Evolutionary conservation across 92 coral and sea anemone genomes (phyloP), one percentile per base, ranked within the genome.

Genomic region (Heliopora coerulea): DNA sequence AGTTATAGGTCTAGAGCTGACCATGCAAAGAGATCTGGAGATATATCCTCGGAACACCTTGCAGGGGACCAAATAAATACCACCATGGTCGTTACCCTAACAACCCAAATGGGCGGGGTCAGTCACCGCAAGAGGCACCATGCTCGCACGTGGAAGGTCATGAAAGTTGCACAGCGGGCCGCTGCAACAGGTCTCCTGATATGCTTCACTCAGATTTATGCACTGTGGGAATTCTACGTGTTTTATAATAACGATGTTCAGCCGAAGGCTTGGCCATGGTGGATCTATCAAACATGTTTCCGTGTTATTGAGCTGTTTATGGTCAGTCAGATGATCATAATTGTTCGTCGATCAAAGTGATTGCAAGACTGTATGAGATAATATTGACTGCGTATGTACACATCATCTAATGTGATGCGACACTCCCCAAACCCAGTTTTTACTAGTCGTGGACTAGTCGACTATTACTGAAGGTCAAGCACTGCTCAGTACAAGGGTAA

Each of bases 221-320:
- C 58, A n/a, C 74, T 67, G 27, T 67, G 74, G 74, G 74, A 67
- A 59, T 67, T 67, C n/a, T 67, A 28, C 14, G 74, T 30, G 21
- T 67, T 67, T 41, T 67, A 67, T 23, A 67, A 44, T 21, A 31
- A 67, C 4, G 40, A 48, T 48, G 42, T 48, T 26, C 0, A 21
- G 17, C 74, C 74, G 0, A 29, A 67, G 27, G 74, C 86, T 32
- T 85, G 89, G 89, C 79, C 83, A 41, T 85, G 89, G 89, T 73
- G 72, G 34, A 42, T 37, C 15, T 24, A 80, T 39, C 89, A 85
- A 77, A 75, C 89, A 9, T 59, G 78, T 56, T 68, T 57, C 15
- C 82, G 89, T 3, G 24, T 44, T 12, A 59, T 85, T 19, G 89
- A 85, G 68, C 50, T 85, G 29, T 58, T 50, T 58, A 76, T 85